Conservation (phyloP, 35 echinoderm and acorn worm species). For the Anneissia japonica region DNA sequence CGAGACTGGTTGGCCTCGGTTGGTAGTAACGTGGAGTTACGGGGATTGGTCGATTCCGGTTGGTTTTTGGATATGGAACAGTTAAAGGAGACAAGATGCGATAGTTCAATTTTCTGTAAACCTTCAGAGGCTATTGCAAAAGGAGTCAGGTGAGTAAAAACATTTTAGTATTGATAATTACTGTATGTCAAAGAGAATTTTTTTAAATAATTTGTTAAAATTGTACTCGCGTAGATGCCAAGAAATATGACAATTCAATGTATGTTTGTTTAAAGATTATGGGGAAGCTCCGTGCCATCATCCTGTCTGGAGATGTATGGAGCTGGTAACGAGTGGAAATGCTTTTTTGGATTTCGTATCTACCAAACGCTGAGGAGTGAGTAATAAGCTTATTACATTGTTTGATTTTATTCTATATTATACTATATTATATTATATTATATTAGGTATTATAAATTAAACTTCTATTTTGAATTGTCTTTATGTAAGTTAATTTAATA, state of each 20-base stretch:
- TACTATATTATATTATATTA: too few relatives aligned
- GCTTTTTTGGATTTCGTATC: conserved; percentile 89
- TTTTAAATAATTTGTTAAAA: neutral
- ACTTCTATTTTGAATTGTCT: too few relatives aligned
- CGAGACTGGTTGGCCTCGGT: conserved; percentile 44
- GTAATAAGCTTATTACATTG: too few relatives aligned
- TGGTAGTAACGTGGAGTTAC: conserved; percentile 57
- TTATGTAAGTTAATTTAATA: too few relatives aligned
- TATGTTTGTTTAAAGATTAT: conserved; percentile 67
- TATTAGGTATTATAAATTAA: too few relatives aligned
- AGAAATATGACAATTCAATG: too few relatives aligned
- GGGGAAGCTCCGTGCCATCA: conserved; percentile 64
- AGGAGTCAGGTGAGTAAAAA: conserved; percentile 73
- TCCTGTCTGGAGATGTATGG: conserved; percentile 47
- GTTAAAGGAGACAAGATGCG: conserved; percentile 24
- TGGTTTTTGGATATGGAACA: conserved; percentile 87
- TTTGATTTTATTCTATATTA: too few relatives aligned
- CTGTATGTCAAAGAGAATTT: neutral
- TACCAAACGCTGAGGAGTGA: conserved; percentile 85
- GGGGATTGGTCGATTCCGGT: conserved; percentile 78
- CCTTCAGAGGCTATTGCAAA: conserved; percentile 57
- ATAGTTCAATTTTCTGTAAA: conserved; percentile 72
- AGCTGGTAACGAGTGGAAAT: conserved; percentile 67
- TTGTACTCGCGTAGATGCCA: too few relatives aligned
- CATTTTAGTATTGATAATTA: neutral